Evolutionary conservation across 2,113 vertebrate species (phyloP).

Genomic region (Silurus meridionalis): DNA sequence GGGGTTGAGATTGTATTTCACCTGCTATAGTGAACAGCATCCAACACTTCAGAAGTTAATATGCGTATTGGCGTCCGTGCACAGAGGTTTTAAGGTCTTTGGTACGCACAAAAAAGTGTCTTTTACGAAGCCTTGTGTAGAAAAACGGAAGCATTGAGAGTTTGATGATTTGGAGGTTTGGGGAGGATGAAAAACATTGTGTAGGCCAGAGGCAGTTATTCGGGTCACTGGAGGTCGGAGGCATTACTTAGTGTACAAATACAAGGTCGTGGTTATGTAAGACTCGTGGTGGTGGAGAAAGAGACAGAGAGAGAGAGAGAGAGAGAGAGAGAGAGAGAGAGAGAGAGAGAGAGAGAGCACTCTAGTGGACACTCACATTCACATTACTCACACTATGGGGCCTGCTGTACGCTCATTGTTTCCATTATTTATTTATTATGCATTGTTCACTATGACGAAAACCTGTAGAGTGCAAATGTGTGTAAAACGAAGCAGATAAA

Average conservation of each 20-base stretch:
- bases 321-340: neutral
- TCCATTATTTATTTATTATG: slow-evolving; percentile 10
- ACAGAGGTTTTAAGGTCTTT: neutral
- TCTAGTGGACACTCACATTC: slow-evolving; percentile 21
- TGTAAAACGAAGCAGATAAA: neutral
- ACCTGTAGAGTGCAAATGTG: neutral
- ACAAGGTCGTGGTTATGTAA: slow-evolving; percentile 58
- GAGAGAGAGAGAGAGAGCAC: slow-evolving; percentile 8
- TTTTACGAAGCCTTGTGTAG: neutral
- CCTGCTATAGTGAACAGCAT: neutral
- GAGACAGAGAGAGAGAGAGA: slow-evolving; percentile 2
- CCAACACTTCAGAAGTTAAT: neutral
- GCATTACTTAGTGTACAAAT: slow-evolving; percentile 48
- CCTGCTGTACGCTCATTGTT: slow-evolving; percentile 25
- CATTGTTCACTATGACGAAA: neutral
- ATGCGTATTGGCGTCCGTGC: neutral
- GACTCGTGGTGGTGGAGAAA: neutral
- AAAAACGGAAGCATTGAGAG: neutral
- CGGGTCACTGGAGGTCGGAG: slow-evolving; percentile 53
- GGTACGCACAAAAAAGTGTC: neutral
- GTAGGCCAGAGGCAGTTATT: slow-evolving; percentile 53
- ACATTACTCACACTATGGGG: neutral
- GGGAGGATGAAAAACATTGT: slow-evolving; percentile 41
- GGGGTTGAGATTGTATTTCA: neutral
- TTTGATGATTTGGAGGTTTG: neutral